These are phyloP conservation scores for Sialis lutaria DNA, from an alignment of 2,888 invertebrate species.

Conservation along the genomic window DNA sequence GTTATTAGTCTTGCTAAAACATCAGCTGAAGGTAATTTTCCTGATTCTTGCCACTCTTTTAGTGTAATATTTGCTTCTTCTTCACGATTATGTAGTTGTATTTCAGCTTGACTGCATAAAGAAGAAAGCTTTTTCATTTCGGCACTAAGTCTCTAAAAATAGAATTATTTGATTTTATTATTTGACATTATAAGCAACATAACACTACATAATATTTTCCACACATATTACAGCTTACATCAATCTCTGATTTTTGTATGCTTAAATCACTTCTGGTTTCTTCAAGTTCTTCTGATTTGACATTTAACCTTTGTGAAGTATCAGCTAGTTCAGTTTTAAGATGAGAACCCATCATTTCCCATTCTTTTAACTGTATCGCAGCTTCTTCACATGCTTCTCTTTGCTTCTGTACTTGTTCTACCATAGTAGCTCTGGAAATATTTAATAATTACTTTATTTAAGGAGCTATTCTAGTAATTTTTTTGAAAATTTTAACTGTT, in stretches of 20 bases:
- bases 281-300: constrained; percentile 32
- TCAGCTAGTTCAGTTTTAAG: constrained; percentile 36
- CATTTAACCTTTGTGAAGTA: constrained; percentile 30
- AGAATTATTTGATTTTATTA: constrained; percentile 4
- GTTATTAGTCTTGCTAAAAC: constrained; percentile 21
- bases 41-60: constrained; percentile 24
- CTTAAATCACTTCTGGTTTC: constrained; percentile 32
- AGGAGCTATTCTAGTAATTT: no score
- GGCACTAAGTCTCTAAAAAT: constrained; percentile 32
- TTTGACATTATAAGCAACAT: constrained; percentile 5
- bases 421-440: constrained; percentile 10
- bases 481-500: no score
- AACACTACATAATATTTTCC: not conserved
- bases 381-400: constrained; percentile 23
- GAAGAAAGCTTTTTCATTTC: constrained; percentile 39
- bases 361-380: constrained; percentile 30
- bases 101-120: constrained; percentile 27
- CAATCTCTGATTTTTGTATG: constrained; percentile 35
- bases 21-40: constrained; percentile 22
- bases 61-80: constrained; percentile 23
- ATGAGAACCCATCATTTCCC: constrained; percentile 33
- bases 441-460: no score
- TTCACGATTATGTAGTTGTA: constrained; percentile 21
- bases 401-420: constrained; percentile 22
- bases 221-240: constrained; percentile 22